Base-by-base conservation (phyloP, 1,140 invertebrate species). In the Drosophila virilis region DNA sequence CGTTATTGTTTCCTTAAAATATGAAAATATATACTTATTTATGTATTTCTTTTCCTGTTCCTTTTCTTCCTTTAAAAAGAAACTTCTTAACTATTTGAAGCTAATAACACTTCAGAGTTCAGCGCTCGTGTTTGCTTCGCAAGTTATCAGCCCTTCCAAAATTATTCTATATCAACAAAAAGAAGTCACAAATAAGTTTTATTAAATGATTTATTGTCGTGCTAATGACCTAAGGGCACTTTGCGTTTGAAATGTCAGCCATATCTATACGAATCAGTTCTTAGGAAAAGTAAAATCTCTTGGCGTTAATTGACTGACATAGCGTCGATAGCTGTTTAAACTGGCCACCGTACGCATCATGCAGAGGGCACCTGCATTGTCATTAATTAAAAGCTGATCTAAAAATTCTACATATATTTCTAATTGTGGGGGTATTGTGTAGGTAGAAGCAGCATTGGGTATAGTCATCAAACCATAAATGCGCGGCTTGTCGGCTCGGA, bases 301-400 rank as follows among this genome's bases (percentile, higher is more conserved):
- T 28, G 37, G 0, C 37, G 9, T 68, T 68, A 68, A 68, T 68
- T 69, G 66, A 9, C 46, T 15, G 22, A 37, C 57, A 60, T n/a
- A 15, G 32, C 58, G 22, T 35, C 22, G 22, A 28, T 5, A n/a
- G n/a, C n/a, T n/a, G n/a, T n/a, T n/a, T n/a, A n/a, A n/a, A n/a
- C n/a, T n/a, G n/a, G n/a, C n/a, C n/a, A 22, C 22, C 37, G n/a
- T 35, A 45, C 38, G 13, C 42, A 8, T 12, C 33, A n/a, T 10
- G 46, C 15, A 48, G 68, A 48, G 48, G 55, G 10, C 64, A 73
- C 50, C 64, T 59, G 58, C 42, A 66, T 45, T 45, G 45, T 8
- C 28, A 42, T 58, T 77, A 86, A 85, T 81, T 85, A 85, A 81
- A 81, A 78, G 72, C 76, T 69, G 59, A 81, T 78, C 38, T 48